Evolutionary conservation across 2,888 invertebrate species (phyloP).

Genomic region (Drosophila meridionalis): DNA sequence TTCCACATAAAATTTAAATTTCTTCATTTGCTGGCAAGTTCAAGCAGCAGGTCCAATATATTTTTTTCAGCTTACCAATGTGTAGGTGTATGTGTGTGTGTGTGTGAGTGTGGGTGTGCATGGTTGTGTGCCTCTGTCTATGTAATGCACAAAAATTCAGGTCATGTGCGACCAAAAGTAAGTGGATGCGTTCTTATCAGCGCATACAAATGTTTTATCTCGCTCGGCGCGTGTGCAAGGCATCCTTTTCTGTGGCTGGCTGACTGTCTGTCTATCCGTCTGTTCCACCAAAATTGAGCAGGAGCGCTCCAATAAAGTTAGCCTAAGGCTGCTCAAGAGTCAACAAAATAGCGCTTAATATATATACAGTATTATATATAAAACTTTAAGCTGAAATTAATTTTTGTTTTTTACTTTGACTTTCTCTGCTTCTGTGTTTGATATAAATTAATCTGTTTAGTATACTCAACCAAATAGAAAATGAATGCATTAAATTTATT

Average conservation of each 20-base stretch:
- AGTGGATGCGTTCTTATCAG: slow-evolving; percentile 80
- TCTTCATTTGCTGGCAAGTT: slow-evolving; percentile 73
- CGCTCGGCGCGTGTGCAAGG: slow-evolving; percentile 69
- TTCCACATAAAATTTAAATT: slow-evolving; percentile 71
- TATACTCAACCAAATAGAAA: not conserved
- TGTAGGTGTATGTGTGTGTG: slow-evolving; percentile 10
- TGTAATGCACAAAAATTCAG: slow-evolving; percentile 67
- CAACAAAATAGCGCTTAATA: not conserved
- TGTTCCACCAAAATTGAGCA: slow-evolving; percentile 5
- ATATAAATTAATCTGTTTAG: not conserved
- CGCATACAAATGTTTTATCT: slow-evolving; percentile 80
- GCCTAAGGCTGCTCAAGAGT: not conserved
- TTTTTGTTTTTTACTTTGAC: too few relatives aligned
- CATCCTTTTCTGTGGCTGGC: slow-evolving; percentile 49
- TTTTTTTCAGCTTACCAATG: slow-evolving; percentile 34
- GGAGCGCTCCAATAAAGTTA: slow-evolving; percentile 7
- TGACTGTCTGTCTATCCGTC: slow-evolving; percentile 1
- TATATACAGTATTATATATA: too few relatives aligned
- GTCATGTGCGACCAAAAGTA: slow-evolving; percentile 79
- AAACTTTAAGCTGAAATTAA: not conserved
- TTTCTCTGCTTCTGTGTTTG: not conserved
- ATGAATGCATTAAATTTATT: slow-evolving; percentile 1
- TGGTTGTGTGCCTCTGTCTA: slow-evolving; percentile 22
- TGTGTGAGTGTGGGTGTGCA: slow-evolving; percentile 2
- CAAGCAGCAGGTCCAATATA: slow-evolving; percentile 51